phyloP scores from a whole-genome alignment of 1,140 invertebrate genomes.

The Drosophila melanica region DNA sequence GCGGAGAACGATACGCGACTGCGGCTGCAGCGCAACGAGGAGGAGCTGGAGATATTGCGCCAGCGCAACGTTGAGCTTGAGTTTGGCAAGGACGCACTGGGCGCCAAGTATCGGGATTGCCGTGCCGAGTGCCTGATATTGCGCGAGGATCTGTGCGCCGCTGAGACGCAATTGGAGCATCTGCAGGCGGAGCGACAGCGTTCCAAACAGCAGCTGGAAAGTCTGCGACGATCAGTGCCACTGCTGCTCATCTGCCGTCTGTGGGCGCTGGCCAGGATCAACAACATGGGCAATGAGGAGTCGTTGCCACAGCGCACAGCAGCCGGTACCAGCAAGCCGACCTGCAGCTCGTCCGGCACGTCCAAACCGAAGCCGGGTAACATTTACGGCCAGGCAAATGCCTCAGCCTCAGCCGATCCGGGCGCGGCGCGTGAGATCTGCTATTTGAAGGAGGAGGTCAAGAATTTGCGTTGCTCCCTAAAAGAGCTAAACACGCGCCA shows the following conservation, averaged over 20 bases:
- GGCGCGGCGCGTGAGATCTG: slow-evolving; percentile 58
- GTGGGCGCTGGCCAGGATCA: slow-evolving; percentile 37
- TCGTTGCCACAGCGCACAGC: slow-evolving; percentile 19
- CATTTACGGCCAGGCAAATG: slow-evolving; percentile 48
- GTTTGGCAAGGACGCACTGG: slow-evolving; percentile 76
- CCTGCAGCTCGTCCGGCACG: background rate
- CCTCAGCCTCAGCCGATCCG: slow-evolving; percentile 77
- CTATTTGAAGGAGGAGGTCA: slow-evolving; percentile 78
- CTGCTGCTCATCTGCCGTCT: slow-evolving; percentile 86
- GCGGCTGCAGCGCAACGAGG: slow-evolving; percentile 86
- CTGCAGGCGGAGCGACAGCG: slow-evolving; percentile 86
- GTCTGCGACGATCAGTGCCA: slow-evolving; percentile 87
- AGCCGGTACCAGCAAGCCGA: slow-evolving; percentile 1
- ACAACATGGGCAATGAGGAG: slow-evolving; percentile 59
- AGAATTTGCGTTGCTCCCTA: slow-evolving; percentile 84
- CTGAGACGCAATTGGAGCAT: slow-evolving; percentile 86
- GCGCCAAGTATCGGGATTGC: slow-evolving; percentile 85
- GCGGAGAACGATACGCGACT: slow-evolving; percentile 88
- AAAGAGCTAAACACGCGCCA: slow-evolving; percentile 88
- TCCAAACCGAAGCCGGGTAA: slow-evolving; percentile 11
- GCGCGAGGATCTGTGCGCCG: slow-evolving; percentile 76
- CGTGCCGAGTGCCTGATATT: slow-evolving; percentile 84
- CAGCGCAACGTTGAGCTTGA: slow-evolving; percentile 85
- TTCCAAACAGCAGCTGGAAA: slow-evolving; percentile 86
- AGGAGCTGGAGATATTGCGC: slow-evolving; percentile 78